phyloP scores from a whole-genome alignment of 2,113 vertebrate species.

The Aleadryas rufinucha region DNA sequence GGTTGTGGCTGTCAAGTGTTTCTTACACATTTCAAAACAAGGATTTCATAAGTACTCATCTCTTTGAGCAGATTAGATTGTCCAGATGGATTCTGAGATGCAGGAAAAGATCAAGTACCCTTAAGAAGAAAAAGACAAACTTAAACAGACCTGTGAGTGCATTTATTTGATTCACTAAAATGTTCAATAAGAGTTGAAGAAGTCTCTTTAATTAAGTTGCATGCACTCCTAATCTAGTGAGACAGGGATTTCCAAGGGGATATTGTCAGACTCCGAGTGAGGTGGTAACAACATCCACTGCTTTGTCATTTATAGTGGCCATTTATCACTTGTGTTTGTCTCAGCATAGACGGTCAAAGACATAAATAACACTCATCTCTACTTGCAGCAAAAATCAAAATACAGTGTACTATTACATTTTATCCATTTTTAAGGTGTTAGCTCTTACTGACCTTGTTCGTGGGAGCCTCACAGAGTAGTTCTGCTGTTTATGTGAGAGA shows the following conservation, averaged over 20 bases:
- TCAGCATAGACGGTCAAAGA: not conserved
- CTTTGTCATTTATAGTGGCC: not conserved
- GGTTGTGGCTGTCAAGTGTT: not conserved
- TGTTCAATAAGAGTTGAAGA: not conserved
- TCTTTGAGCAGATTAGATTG: not conserved
- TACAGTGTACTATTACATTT: not conserved
- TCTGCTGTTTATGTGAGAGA: not conserved
- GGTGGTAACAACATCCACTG: not conserved
- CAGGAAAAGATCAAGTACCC: not conserved
- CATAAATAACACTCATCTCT: not conserved
- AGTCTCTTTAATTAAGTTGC: slow-evolving; percentile 24
- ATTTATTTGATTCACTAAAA: slow-evolving; percentile 23
- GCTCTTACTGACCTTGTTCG: not conserved
- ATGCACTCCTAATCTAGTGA: not conserved
- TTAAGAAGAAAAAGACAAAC: not conserved
- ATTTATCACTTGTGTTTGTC: not conserved
- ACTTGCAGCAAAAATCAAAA: not conserved
- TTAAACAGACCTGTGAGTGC: not conserved
- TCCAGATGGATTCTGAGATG: not conserved
- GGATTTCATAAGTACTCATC: not conserved
- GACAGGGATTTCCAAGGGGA: not conserved
- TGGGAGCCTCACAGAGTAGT: not conserved
- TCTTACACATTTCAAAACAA: not conserved
- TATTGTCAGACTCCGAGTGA: not conserved
- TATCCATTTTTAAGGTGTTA: not conserved